phyloP scores from a whole-genome alignment of 2,888 invertebrate genomes.

The Cylindroiulus punctatus region DNA sequence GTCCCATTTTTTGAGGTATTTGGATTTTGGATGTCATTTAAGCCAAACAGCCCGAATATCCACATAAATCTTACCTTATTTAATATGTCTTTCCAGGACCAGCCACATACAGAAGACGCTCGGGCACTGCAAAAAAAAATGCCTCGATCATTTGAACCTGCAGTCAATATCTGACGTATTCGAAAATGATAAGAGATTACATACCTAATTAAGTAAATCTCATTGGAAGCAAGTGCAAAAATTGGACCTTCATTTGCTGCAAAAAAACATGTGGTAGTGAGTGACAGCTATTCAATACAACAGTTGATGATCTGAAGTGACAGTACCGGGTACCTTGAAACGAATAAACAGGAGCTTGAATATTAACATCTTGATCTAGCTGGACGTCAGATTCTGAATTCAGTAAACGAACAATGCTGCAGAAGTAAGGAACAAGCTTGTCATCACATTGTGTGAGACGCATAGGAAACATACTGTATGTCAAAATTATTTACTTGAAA shows the following conservation, averaged over 20 bases:
- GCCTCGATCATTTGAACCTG: background rate
- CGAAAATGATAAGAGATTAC: background rate
- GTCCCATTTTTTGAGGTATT: too few relatives aligned
- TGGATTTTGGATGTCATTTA: too few relatives aligned
- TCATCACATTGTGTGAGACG: background rate
- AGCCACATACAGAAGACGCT: conserved; percentile 79
- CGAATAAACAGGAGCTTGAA: conserved; percentile 33
- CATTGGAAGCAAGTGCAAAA: conserved; percentile 75
- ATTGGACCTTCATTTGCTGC: conserved; percentile 72
- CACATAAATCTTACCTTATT: conserved; percentile 65
- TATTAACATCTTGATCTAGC: conserved; percentile 27
- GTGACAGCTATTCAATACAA: background rate
- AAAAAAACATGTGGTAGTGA: background rate
- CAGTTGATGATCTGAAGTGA: background rate
- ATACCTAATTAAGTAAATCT: conserved; percentile 72
- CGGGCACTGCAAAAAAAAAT: conserved; percentile 70
- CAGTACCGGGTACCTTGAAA: background rate
- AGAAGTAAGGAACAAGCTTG: too few relatives aligned
- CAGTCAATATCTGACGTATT: too few relatives aligned
- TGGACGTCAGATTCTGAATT: conserved; percentile 20
- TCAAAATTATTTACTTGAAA: conserved; percentile 76
- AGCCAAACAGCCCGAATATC: conserved; percentile 51
- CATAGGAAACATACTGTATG: background rate
- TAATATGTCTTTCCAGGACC: conserved; percentile 78
- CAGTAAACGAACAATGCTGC: background rate